Evolutionary conservation across 2,888 invertebrate genomes (phyloP), one percentile per base, ranked within the genome.

Genomic region (Sesia apiformis): DNA sequence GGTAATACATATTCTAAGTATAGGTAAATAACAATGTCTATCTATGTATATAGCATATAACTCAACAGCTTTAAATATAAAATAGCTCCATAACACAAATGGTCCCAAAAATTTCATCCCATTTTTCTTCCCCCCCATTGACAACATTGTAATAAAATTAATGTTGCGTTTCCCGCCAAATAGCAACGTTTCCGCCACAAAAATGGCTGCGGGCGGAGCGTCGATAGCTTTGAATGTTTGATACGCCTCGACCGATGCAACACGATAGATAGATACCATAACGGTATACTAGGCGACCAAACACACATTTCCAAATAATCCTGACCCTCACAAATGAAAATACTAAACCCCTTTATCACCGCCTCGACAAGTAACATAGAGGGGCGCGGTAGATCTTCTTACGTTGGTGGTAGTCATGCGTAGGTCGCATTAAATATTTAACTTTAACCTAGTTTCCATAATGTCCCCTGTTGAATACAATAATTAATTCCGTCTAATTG

Each of bases 221-320:
- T 73, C 74, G 68, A 74, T 72, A 72, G 63, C 69, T 69, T 65
- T 74, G 69, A 74, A 74, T 74, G 68, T 74, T 73, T 72, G 69
- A 74, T 72, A 66, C 64, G 58, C 5, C 60, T 61, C 58, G 64
- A 62, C 62, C 64, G 60, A 60, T 61, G 59, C 65, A 63, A 64
- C 64, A 61, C 55, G 52, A 54, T n/a, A n/a, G n/a, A n/a, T n/a
- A n/a, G n/a, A n/a, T 40, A 54, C 57, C 23, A 23, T 23, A 23
- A 23, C 23, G 23, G 2, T 23, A 23, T 23, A 23, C 23, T 23
- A 54, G 56, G 57, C 50, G 57, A 57, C 56, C 57, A 56, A 63
- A 64, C 61, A 61, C 54, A 59, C 60, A 52, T 55, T 40, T 41
- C 67, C 66, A 67, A 54, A 39, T 39, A 62, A 59, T 54, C 54